Evolutionary conservation across 2,797 vertebrate species (phyloP), one percentile per base, ranked within the genome.

Genomic region (Selene dorsalis): DNA sequence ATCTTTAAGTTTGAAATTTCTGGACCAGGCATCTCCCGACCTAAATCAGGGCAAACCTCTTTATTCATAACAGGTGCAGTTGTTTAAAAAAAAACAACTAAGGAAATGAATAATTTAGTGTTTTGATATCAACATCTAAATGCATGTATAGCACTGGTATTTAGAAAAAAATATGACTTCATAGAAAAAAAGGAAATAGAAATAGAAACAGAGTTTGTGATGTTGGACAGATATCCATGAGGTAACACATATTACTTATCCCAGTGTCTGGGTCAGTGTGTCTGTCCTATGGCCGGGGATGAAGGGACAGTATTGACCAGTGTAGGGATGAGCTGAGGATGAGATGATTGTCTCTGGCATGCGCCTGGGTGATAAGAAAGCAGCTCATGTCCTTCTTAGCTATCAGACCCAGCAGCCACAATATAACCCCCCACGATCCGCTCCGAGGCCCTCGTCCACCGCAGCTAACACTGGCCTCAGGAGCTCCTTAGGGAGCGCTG

Each of bases 401-500:
- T 86, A 90, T 82, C 86, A 50, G 83, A 77, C 86, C 84, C 77
- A 60, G 72, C 84, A 84, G 87, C 84, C 74, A 69, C 75, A 59
- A 73, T 66, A 67, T 74, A 77, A 73, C 80, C 80, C 71, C 66
- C 73, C 74, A 20, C 56, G 59, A 71, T 68, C 81, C 60, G 86
- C 76, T 75, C 71, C 5, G 38, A 66, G 67, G 77, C 84, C 77
- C 72, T 84, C 61, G 84, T 92, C 90, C 90, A 92, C 80, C 85
- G 68, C 72, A 18, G 79, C 87, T 85, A 84, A 85, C 81, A 57
- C 77, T 11, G 8, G 80, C 82, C 82, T 80, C 69, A 73, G 86
- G 80, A 91, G 88, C 90, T 92, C 91, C 89, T 91, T 83, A 81
- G 89, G 93, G 92, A 94, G 86, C 69, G 96, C 96, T 97, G 96